Conservation (phyloP, 1,140 invertebrate species). For the Lycorma delicatula region DNA sequence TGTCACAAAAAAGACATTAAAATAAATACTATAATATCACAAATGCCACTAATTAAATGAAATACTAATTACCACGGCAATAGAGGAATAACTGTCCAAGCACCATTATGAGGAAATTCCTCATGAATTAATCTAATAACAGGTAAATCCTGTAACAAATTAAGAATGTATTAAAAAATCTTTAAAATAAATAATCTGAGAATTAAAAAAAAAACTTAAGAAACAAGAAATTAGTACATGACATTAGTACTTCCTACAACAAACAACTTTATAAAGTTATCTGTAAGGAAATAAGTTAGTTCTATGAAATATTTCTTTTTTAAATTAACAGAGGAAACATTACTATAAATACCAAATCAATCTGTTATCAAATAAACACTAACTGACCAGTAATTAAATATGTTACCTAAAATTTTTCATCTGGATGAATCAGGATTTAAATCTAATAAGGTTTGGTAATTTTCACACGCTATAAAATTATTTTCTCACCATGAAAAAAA, state of each 20-base stretch:
- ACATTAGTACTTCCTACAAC: too few relatives aligned
- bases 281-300: too few relatives aligned
- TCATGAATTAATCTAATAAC: conserved; percentile 43
- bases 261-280: too few relatives aligned
- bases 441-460: too few relatives aligned
- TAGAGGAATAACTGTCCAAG: conserved; percentile 58
- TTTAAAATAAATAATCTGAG: background rate
- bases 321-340: background rate
- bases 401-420: too few relatives aligned
- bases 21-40: background rate
- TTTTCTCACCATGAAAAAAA: too few relatives aligned
- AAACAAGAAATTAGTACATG: background rate
- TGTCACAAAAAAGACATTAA: conserved; percentile 8
- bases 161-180: background rate
- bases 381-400: too few relatives aligned
- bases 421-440: too few relatives aligned
- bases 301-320: background rate
- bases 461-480: too few relatives aligned
- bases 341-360: too few relatives aligned
- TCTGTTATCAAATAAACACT: too few relatives aligned
- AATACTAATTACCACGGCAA: conserved; percentile 41
- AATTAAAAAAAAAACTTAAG: background rate
- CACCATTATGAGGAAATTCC: conserved; percentile 47
- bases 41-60: conserved; percentile 4
- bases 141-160: background rate